Evolutionary conservation across 2,888 invertebrate species (phyloP).

Genomic region (Drosophila monieri): DNA sequence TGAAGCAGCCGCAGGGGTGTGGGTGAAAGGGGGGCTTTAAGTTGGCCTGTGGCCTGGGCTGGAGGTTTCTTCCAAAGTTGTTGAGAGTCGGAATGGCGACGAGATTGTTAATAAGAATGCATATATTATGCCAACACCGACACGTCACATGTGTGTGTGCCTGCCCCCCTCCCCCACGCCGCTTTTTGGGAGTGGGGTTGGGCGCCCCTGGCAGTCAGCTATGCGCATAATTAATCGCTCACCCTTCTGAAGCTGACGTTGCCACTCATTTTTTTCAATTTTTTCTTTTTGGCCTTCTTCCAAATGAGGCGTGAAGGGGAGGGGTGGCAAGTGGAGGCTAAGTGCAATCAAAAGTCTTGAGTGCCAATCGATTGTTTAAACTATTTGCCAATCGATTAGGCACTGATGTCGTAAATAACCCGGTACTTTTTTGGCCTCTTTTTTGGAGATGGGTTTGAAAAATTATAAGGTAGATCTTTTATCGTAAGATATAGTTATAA

Average conservation of each 20-base stretch:
- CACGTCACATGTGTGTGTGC: constrained; percentile 40
- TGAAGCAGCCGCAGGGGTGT: constrained; percentile 60
- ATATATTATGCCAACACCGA: constrained; percentile 74
- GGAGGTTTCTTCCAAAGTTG: constrained; percentile 46
- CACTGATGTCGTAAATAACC: background rate
- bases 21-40: background rate
- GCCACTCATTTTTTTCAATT: constrained; percentile 17
- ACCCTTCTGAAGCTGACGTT: constrained; percentile 42
- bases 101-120: constrained; percentile 79
- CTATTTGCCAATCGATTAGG: constrained; percentile 48
- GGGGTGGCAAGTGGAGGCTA: background rate
- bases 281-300: constrained; percentile 3
- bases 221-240: constrained; percentile 65
- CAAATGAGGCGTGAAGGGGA: constrained; percentile 1
- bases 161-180: background rate
- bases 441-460: too few relatives aligned
- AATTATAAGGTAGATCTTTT: too few relatives aligned
- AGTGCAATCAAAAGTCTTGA: constrained; percentile 9
- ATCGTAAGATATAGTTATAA: too few relatives aligned
- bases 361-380: constrained; percentile 9
- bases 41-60: background rate
- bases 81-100: constrained; percentile 65
- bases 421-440: too few relatives aligned
- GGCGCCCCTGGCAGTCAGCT: constrained; percentile 9
- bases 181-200: background rate